Evolutionary conservation across 2,113 vertebrate genomes (phyloP).

Genomic region (Gasterosteus aculeatus): DNA sequence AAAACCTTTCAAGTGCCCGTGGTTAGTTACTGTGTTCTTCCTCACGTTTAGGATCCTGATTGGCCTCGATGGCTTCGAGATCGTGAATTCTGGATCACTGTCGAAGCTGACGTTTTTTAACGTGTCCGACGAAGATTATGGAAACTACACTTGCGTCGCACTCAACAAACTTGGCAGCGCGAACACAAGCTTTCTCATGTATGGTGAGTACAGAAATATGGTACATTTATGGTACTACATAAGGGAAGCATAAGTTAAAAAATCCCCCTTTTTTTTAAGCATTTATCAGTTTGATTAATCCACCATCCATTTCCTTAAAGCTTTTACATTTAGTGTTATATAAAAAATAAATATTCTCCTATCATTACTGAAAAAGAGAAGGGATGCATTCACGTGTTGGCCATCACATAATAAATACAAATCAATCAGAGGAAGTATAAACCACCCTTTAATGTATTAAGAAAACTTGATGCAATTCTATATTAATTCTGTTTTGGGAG

Average conservation of each 20-base stretch:
- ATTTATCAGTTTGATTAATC: neutral
- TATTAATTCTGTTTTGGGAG: neutral
- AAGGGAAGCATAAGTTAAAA: neutral
- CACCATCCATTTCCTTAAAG: neutral
- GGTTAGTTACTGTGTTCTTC: neutral
- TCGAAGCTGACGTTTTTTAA: slow-evolving; percentile 96
- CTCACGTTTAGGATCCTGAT: slow-evolving; percentile 84
- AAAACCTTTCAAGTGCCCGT: neutral
- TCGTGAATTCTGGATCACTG: slow-evolving; percentile 87
- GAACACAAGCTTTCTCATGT: slow-evolving; percentile 92
- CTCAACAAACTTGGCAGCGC: slow-evolving; percentile 93
- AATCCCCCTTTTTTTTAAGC: neutral
- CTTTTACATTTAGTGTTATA: neutral
- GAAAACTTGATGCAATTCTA: neutral
- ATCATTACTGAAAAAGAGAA: neutral
- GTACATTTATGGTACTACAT: neutral
- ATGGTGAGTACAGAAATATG: slow-evolving; percentile 83
- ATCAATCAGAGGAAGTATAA: neutral
- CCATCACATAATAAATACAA: neutral
- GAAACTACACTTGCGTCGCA: slow-evolving; percentile 97
- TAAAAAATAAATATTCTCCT: neutral
- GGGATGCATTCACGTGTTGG: neutral
- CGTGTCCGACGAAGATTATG: slow-evolving; percentile 92
- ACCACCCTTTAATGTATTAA: neutral
- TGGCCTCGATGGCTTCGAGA: slow-evolving; percentile 89